Conservation (phyloP, 1,140 invertebrate genomes). For the Lethrus apterus region DNA sequence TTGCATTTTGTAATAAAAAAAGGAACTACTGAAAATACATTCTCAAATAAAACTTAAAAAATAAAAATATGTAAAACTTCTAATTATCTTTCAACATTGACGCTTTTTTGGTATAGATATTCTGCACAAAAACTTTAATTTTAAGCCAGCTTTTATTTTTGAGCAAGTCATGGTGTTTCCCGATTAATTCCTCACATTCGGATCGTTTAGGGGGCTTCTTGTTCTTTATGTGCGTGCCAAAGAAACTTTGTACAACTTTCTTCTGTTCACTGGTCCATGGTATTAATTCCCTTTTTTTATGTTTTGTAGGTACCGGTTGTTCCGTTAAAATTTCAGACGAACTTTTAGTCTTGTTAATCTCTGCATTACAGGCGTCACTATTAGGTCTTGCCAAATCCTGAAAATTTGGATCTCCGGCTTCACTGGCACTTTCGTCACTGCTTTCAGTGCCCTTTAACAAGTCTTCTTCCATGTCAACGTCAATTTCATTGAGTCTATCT, state of each 20-base stretch:
- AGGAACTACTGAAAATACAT: too few relatives aligned
- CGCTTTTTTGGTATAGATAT: slow-evolving; percentile 1
- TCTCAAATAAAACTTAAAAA: too few relatives aligned
- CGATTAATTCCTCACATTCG: slow-evolving; percentile 6
- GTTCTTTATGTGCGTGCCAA: slow-evolving; percentile 7
- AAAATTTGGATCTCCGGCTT: too few relatives aligned
- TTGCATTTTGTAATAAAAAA: too few relatives aligned
- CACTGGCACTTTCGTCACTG: too few relatives aligned
- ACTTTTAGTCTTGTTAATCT: background rate
- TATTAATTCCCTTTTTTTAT: slow-evolving; percentile 5
- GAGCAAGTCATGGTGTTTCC: background rate
- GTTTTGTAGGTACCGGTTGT: too few relatives aligned
- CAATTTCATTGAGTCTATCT: slow-evolving; percentile 12
- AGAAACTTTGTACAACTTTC: slow-evolving; percentile 6
- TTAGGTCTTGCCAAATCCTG: too few relatives aligned
- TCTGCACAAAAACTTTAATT: slow-evolving; percentile 13
- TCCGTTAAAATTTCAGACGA: too few relatives aligned
- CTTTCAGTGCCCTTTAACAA: slow-evolving; percentile 1
- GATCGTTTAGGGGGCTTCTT: slow-evolving; percentile 6
- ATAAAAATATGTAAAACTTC: background rate
- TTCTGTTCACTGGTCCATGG: slow-evolving; percentile 14
- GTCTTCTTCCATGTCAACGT: slow-evolving; percentile 7
- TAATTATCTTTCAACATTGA: background rate
- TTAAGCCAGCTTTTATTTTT: slow-evolving; percentile 5
- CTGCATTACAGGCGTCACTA: background rate